Conservation (phyloP, 2,797 vertebrate species). For the Alauda arvensis region DNA sequence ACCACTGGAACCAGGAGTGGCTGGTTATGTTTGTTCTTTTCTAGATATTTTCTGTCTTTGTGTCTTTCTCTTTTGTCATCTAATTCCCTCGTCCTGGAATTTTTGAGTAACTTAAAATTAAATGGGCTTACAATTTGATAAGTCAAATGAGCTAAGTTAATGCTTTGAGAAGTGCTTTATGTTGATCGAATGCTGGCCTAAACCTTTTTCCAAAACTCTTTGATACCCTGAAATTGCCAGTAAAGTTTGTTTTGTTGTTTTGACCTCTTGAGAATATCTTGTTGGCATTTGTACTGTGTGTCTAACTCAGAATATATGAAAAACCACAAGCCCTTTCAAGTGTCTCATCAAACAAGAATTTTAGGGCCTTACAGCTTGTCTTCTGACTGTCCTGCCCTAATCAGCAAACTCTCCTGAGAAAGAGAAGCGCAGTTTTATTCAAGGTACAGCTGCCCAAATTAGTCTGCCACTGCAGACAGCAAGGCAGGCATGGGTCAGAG, state of each 20-base stretch:
- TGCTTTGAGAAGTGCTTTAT: neutral
- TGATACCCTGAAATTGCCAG: neutral
- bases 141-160: neutral
- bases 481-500: accelerated
- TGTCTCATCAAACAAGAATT: neutral
- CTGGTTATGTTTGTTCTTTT: neutral
- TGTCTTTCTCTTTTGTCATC: neutral
- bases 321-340: neutral
- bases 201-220: neutral
- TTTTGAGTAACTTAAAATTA: neutral
- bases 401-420: neutral
- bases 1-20: neutral
- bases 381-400: neutral
- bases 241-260: neutral
- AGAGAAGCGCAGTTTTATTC: neutral
- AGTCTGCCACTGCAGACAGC: neutral
- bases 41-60: neutral
- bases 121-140: accelerated
- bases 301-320: neutral
- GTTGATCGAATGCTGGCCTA: neutral
- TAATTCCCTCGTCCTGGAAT: neutral
- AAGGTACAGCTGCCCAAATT: neutral
- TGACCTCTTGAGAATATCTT: neutral
- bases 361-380: neutral
- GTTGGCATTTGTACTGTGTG: neutral